Percentiles rank a stretch among this genome's conserved stretches.
Evolutionary conservation across 92 coral and sea anemone species (phyloP).

Genomic region (Porites evermanni): DNA sequence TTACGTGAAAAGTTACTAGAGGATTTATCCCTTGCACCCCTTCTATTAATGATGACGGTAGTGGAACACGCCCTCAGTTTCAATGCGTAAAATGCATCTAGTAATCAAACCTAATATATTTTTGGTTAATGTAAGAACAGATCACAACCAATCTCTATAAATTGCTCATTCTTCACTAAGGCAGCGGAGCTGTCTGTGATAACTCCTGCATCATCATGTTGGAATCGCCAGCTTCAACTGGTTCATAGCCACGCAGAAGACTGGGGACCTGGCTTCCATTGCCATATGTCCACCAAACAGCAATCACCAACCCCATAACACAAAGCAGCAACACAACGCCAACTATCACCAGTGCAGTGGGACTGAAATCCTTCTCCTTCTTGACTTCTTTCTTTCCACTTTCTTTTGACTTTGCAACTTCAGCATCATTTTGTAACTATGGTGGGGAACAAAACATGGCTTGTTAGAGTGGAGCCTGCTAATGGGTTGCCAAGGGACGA

Average conservation of each 20-base stretch:
- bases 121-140: background rate
- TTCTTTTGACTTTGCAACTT: background rate
- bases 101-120: too few relatives aligned
- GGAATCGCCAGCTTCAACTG: constrained; percentile 2
- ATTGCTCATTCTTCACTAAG: background rate
- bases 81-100: too few relatives aligned
- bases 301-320: constrained; percentile 19
- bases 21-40: too few relatives aligned
- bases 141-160: background rate
- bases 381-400: background rate
- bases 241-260: constrained; percentile 39
- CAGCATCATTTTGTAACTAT: constrained; percentile 31
- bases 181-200: constrained; percentile 6
- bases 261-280: constrained; percentile 25
- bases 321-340: constrained; percentile 17
- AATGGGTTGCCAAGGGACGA: too few relatives aligned
- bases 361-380: background rate
- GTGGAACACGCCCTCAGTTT: too few relatives aligned
- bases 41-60: too few relatives aligned
- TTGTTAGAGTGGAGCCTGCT: background rate
- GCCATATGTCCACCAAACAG: constrained; percentile 45
- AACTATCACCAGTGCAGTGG: constrained; percentile 7
- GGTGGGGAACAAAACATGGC: background rate
- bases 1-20: too few relatives aligned
- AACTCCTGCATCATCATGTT: constrained; percentile 9